Evolutionary conservation across 2,888 invertebrate genomes (phyloP).

Genomic region (Diaphora mendica): DNA sequence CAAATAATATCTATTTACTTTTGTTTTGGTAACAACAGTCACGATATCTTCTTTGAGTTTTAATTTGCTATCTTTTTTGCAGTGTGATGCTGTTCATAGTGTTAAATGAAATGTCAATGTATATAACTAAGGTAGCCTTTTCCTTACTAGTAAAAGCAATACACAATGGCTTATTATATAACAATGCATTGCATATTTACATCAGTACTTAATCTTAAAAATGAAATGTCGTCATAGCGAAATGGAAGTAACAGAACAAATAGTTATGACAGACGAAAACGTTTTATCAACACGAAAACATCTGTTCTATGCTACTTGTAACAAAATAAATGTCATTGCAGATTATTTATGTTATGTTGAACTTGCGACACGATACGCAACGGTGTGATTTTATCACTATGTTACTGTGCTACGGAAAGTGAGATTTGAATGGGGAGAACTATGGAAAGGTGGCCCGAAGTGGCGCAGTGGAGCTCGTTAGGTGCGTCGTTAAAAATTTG

Average conservation of each 20-base stretch:
- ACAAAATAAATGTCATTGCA: constrained; percentile 73
- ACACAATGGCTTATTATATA: constrained; percentile 24
- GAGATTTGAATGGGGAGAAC: constrained; percentile 68
- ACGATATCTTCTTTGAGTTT: background rate
- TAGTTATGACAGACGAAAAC: constrained; percentile 67
- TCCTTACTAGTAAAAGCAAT: background rate
- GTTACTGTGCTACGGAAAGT: constrained; percentile 75
- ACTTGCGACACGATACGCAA: constrained; percentile 68
- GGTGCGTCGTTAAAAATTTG: constrained; percentile 72
- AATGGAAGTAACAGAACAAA: constrained; percentile 61
- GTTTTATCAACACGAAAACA: constrained; percentile 71
- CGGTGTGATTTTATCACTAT: constrained; percentile 66
- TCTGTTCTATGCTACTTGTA: constrained; percentile 70
- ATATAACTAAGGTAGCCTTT: background rate
- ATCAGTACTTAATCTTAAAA: constrained; percentile 31
- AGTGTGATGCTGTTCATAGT: background rate
- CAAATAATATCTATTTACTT: background rate
- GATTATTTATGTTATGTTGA: constrained; percentile 66
- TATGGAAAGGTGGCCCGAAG: constrained; percentile 58
- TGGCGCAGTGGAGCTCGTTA: constrained; percentile 57
- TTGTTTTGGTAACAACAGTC: too few species aligned
- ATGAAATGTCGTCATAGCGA: constrained; percentile 56
- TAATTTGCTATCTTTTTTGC: background rate
- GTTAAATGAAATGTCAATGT: background rate
- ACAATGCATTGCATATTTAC: constrained; percentile 26